Percentiles rank a stretch among this genome's conserved stretches.
Conservation (phyloP, 2,113 vertebrate genomes). For the Tenebrosternarchus preto region DNA sequence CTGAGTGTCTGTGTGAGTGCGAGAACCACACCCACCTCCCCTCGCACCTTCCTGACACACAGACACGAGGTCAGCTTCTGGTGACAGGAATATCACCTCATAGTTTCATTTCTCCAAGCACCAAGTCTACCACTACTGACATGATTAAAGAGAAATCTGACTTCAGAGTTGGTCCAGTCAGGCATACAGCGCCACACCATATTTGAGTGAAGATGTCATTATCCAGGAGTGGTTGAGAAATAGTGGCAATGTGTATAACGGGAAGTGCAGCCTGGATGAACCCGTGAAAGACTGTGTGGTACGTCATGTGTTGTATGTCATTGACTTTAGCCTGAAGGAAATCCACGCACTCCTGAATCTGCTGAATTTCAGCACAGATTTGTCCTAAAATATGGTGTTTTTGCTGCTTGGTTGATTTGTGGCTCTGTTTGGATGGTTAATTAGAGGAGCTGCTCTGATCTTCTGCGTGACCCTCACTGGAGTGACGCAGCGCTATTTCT, state of each 20-base stretch:
- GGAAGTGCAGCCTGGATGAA: no score
- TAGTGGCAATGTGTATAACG: background rate
- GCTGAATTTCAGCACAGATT: no score
- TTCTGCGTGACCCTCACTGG: background rate
- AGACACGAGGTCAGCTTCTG: constrained; percentile 21
- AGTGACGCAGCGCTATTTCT: background rate
- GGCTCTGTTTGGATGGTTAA: constrained; percentile 32
- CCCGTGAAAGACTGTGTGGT: no score
- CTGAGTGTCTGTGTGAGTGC: background rate
- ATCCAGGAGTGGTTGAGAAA: background rate
- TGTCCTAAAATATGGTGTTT: no score
- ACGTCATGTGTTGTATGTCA: no score
- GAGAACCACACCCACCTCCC: background rate
- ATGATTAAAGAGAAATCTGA: constrained; percentile 43
- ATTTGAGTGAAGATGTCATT: background rate
- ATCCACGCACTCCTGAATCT: no score
- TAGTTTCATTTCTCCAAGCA: background rate
- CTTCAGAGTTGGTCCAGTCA: background rate
- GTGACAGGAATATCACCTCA: constrained; percentile 26
- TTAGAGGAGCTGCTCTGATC: background rate
- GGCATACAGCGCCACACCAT: background rate
- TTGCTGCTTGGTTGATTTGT: background rate
- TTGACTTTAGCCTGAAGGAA: no score
- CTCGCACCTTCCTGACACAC: background rate
- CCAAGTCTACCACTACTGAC: constrained; percentile 16